Conservation (phyloP, 2,888 invertebrate species). For the Heliconius ismenius region DNA sequence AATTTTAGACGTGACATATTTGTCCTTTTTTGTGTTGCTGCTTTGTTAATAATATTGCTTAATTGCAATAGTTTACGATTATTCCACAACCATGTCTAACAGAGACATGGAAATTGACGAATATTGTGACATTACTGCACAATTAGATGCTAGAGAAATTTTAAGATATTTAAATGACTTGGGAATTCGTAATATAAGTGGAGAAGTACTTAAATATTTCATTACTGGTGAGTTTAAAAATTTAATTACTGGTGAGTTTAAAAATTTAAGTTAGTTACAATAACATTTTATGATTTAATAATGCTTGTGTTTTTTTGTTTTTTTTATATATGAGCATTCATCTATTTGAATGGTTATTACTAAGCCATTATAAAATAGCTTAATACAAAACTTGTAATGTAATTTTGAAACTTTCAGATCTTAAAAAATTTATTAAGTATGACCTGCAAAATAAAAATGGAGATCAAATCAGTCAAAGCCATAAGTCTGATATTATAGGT, state of each 20-base stretch:
- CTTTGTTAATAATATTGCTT: neutral
- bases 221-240: constrained; percentile 83
- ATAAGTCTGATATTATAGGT: constrained; percentile 48
- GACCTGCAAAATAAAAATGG: constrained; percentile 73
- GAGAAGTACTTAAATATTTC: constrained; percentile 88
- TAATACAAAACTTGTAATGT: neutral
- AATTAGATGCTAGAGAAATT: constrained; percentile 87
- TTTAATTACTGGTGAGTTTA: constrained; percentile 82
- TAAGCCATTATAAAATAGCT: too few relatives aligned
- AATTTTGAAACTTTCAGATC: constrained; percentile 73
- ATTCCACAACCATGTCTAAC: neutral
- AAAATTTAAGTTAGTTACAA: neutral
- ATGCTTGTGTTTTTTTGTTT: neutral
- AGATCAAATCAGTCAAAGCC: constrained; percentile 38
- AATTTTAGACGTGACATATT: neutral
- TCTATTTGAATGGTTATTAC: too few relatives aligned
- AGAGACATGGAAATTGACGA: constrained; percentile 43
- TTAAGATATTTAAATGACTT: constrained; percentile 87
- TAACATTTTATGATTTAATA: neutral
- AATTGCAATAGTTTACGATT: neutral
- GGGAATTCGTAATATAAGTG: constrained; percentile 88
- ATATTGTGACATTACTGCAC: constrained; percentile 67
- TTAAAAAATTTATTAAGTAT: constrained; percentile 85
- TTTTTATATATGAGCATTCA: too few relatives aligned
- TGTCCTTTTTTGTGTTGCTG: neutral